phyloP scores from a whole-genome alignment of 92 coral and sea anemone genomes.

The Epizoanthus fatuus region DNA sequence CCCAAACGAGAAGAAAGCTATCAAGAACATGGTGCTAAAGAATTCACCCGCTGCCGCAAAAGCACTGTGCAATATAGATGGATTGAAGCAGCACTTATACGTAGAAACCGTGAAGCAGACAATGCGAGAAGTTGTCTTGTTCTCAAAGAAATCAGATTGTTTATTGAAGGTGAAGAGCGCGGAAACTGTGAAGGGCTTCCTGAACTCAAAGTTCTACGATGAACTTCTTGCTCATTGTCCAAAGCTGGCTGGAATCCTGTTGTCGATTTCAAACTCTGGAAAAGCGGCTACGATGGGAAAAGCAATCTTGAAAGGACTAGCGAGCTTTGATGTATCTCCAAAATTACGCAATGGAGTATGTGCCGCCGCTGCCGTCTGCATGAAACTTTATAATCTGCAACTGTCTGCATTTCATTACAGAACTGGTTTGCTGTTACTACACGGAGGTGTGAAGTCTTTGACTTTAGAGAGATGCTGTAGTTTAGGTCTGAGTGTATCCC shows the following conservation, averaged over 20 bases:
- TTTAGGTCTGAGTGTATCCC: slow-evolving; percentile 35
- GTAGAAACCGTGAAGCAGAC: slow-evolving; percentile 22
- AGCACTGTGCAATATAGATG: slow-evolving; percentile 28
- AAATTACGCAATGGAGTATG: background rate
- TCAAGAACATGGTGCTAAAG: slow-evolving; percentile 27
- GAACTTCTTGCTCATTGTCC: too few relatives aligned
- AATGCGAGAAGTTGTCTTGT: slow-evolving; percentile 32
- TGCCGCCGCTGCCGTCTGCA: slow-evolving; percentile 13
- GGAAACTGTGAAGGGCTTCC: slow-evolving; percentile 3
- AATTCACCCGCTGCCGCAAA: slow-evolving; percentile 24
- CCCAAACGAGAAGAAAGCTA: slow-evolving; percentile 31
- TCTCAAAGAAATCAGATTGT: slow-evolving; percentile 22
- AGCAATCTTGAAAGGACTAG: too few relatives aligned
- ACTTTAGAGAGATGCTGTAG: slow-evolving; percentile 25
- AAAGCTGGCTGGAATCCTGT: background rate
- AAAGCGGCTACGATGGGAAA: background rate
- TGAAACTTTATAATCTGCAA: slow-evolving; percentile 14
- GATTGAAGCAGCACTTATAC: slow-evolving; percentile 15
- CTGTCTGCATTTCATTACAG: slow-evolving; percentile 33
- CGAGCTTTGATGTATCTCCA: too few relatives aligned
- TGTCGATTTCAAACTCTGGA: slow-evolving; percentile 26
- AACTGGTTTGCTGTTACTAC: slow-evolving; percentile 36
- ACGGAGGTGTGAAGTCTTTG: slow-evolving; percentile 42
- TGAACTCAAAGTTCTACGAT: slow-evolving; percentile 8
- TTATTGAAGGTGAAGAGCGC: slow-evolving; percentile 24